These are phyloP conservation scores for Eleutherodactylus coqui DNA, from an alignment of 2,797 vertebrate species.

Conservation along the genomic window DNA sequence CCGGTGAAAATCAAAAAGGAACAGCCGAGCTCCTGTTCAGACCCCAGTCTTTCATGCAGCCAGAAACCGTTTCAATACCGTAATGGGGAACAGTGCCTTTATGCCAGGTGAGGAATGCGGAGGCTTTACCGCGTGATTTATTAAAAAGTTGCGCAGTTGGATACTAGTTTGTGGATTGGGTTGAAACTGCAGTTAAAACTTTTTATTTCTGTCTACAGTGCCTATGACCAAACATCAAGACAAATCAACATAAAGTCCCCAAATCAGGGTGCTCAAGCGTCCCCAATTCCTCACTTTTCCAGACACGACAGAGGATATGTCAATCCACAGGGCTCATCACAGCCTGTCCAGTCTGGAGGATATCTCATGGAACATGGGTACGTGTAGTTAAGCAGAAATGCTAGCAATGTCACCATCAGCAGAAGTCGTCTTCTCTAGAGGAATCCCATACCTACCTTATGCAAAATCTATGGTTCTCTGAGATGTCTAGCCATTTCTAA, in stretches of 20 bases:
- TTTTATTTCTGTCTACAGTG: constrained; percentile 74
- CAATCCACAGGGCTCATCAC: constrained; percentile 77
- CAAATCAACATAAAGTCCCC: constrained; percentile 81
- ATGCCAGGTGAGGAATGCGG: constrained; percentile 83
- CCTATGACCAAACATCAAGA: constrained; percentile 88
- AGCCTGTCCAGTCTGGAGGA: constrained; percentile 76
- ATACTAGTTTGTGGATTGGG: background rate
- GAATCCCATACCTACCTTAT: background rate
- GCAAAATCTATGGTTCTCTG: background rate
- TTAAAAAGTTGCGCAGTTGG: background rate
- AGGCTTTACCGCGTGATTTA: background rate
- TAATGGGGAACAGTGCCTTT: constrained; percentile 95
- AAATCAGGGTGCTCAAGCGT: constrained; percentile 81
- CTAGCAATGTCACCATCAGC: too few relatives aligned
- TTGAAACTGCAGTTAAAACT: background rate
- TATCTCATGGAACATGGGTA: constrained; percentile 80
- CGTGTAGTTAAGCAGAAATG: constrained; percentile 18
- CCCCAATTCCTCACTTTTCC: constrained; percentile 85
- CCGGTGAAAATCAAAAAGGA: constrained; percentile 95
- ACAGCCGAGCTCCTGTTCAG: constrained; percentile 88
- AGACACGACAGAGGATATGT: constrained; percentile 85
- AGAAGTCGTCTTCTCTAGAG: background rate
- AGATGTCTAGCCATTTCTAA: background rate
- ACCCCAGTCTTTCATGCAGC: constrained; percentile 88
- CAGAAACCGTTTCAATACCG: constrained; percentile 86